Conservation (phyloP, 1,140 invertebrate species). For the Trypoxylus dichotomus region DNA sequence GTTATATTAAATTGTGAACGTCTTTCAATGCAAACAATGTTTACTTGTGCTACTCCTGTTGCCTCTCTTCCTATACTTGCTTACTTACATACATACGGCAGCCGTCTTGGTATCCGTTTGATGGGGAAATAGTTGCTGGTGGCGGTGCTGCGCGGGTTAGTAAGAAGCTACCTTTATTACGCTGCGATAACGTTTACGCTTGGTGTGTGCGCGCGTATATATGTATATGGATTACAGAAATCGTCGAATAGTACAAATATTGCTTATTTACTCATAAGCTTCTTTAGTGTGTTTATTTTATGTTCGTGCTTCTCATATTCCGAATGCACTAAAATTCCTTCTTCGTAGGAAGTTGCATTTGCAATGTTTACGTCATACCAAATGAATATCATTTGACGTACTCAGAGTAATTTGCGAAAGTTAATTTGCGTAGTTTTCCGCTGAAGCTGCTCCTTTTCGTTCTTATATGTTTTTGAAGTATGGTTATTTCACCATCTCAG, state of each 20-base stretch:
- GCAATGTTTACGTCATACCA: background rate
- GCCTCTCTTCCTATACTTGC: background rate
- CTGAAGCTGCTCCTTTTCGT: too few relatives aligned
- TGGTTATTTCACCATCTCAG: too few relatives aligned
- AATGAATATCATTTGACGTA: background rate
- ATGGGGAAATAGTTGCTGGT: background rate
- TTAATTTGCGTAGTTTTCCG: too few relatives aligned
- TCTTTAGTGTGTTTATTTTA: background rate
- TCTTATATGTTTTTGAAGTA: too few relatives aligned
- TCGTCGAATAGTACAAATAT: background rate
- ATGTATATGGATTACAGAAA: background rate
- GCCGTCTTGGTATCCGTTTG: background rate
- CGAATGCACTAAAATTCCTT: background rate
- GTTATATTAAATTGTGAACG: constrained; percentile 23
- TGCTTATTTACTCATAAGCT: background rate
- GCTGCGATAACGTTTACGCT: background rate
- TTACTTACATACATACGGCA: background rate
- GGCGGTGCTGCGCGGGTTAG: background rate
- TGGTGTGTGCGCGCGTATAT: background rate
- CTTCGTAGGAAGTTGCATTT: background rate
- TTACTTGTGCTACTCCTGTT: background rate
- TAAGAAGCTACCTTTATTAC: background rate
- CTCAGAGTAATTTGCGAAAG: background rate
- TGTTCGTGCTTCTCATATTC: background rate
- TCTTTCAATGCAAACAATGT: constrained; percentile 22